These are phyloP conservation scores for Listronotus oregonensis DNA, from an alignment of 1,140 invertebrate genomes.

Conservation along the genomic window DNA sequence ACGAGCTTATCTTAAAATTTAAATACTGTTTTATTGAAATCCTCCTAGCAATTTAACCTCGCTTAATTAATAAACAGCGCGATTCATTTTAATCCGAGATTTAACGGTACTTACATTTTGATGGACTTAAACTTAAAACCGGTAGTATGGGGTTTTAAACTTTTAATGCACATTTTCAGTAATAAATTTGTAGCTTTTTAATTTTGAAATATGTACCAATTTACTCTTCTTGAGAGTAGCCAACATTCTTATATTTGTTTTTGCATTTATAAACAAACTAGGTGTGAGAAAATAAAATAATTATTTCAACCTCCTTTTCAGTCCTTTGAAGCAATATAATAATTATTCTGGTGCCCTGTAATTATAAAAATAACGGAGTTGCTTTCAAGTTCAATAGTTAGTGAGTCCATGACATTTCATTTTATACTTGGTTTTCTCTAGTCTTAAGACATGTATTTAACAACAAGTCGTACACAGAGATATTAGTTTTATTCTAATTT, in stretches of 20 bases:
- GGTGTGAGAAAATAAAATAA: not conserved
- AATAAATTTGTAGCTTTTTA: no score
- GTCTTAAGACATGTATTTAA: no score
- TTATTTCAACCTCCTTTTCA: not conserved
- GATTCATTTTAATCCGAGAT: not conserved
- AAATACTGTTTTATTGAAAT: not conserved
- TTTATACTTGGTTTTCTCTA: no score
- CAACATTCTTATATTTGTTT: not conserved
- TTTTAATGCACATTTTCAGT: no score
- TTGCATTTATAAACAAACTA: no score
- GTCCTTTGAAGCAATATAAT: not conserved
- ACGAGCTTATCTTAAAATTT: conserved; percentile 6
- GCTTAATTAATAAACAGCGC: not conserved
- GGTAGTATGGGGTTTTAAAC: not conserved
- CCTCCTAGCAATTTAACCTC: not conserved
- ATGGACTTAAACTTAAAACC: not conserved
- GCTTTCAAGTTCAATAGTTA: not conserved
- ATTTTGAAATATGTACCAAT: no score
- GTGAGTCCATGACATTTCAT: no score
- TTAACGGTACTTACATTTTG: conserved; percentile 7
- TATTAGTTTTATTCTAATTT: no score
- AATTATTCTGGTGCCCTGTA: not conserved
- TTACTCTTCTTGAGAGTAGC: no score
- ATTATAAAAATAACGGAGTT: conserved; percentile 6
- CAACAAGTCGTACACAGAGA: no score